Base-by-base conservation (phyloP, 2,888 invertebrate genomes). In the Xanthia togata region DNA sequence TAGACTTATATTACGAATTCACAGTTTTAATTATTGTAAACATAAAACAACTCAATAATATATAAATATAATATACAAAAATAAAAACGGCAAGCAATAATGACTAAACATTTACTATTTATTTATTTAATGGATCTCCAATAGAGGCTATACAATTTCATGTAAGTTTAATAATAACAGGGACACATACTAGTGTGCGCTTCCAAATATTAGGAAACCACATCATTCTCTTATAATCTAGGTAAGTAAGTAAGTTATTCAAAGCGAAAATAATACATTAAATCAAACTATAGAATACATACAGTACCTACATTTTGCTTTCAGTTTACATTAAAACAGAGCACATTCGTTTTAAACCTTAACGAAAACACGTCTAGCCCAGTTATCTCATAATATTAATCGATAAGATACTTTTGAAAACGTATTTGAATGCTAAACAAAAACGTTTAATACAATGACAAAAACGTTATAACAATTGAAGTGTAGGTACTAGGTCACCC, bases 321-420 rank as follows among this genome's bases (percentile, higher is more conserved):
- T 26, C 44, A 47, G 8, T 65, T 0, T 26, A 31, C 14, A 2
- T 31, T 12, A 8, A 20, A 41, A 79, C 4, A 60, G 41, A 72
- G 65, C 47, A 65, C 20, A 55, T 53, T 77, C 47, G 17, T 64
- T 73, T 60, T 55, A 5, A 57, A 38, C 20, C 41, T n/a, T 31
- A 26, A 44, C 23, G 72, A 81, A 80, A 80, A 26, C 63, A n/a
- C 9, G 50, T 81, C 72, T 72, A 62, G 69, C 20, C 31, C n/a
- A 50, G 60, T 4, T 70, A 63, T 47, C 23, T 63, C 44, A 31
- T 47, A 62, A 70, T n/a, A n/a, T 70, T 53, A 63, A 82, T 76
- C 62, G 57, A 59, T 41, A 44, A 20, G 20, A 67, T 65, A 41
- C 47, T 38, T 57, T 57, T 73, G 55, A 47, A 44, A 53, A 53